Percentiles rank a stretch among this genome's conserved stretches.
Evolutionary conservation across 2,113 vertebrate species (phyloP).

Genomic region (Sylvia atricapilla): DNA sequence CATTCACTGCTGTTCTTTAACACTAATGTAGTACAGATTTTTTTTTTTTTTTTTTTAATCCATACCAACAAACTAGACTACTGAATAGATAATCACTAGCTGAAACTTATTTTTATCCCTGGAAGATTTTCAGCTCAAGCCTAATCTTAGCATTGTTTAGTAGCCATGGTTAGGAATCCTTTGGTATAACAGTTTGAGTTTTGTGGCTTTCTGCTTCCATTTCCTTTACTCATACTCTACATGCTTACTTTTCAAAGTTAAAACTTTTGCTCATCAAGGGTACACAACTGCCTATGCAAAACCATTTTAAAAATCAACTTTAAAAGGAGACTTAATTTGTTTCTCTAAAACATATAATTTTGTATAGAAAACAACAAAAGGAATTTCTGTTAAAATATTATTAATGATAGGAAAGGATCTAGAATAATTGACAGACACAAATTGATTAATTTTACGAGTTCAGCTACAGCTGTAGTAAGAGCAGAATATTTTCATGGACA

Average conservation of each 20-base stretch:
- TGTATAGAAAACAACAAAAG: not conserved
- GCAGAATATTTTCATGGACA: rapidly evolving
- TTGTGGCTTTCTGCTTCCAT: not conserved
- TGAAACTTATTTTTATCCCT: not conserved
- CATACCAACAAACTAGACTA: not conserved
- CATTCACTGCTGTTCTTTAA: not conserved
- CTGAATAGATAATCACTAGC: not conserved
- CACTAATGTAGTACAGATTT: not conserved
- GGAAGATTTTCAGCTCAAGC: not conserved
- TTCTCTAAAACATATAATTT: not conserved
- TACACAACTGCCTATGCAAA: not conserved
- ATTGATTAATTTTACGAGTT: not conserved
- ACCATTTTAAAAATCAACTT: not conserved
- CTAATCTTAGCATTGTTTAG: not conserved
- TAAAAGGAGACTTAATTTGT: not conserved
- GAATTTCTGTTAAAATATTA: not conserved
- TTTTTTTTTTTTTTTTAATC: not conserved
- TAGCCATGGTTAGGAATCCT: not conserved
- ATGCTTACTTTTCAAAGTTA: not conserved
- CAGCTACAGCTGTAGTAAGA: not conserved
- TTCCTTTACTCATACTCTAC: not conserved
- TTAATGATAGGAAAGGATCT: not conserved
- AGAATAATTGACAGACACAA: not conserved
- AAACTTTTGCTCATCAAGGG: not conserved
- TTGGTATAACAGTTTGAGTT: not conserved